phyloP scores from a whole-genome alignment of 2,113 vertebrate genomes.

The Tachuris rubrigastra region DNA sequence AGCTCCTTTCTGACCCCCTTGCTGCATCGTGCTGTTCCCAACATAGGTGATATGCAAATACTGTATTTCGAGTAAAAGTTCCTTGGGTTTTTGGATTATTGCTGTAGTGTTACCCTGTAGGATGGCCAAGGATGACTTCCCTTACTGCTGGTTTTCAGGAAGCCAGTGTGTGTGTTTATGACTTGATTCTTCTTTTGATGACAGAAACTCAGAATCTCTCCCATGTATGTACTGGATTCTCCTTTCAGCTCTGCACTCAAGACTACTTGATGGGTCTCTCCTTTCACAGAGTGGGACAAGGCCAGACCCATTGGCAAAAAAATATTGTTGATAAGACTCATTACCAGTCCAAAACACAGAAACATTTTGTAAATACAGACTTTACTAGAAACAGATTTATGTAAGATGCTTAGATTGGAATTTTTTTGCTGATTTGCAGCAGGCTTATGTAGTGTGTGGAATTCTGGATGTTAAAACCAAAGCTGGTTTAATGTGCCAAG shows the following conservation, averaged over 20 bases:
- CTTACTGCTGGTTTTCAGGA: not conserved
- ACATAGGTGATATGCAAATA: not conserved
- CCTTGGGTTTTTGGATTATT: not conserved
- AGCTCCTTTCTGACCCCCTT: not conserved
- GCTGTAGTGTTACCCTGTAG: not conserved
- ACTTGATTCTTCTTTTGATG: not conserved
- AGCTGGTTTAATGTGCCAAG: not conserved
- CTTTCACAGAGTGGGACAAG: not conserved
- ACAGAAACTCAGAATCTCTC: not conserved
- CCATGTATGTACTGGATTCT: not conserved
- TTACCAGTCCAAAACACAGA: not conserved
- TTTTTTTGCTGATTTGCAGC: slow-evolving; percentile 52
- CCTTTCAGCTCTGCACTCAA: not conserved
- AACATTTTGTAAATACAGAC: not conserved
- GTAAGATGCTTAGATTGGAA: slow-evolving; percentile 22
- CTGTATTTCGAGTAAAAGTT: not conserved
- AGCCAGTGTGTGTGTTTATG: not conserved
- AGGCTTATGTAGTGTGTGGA: not conserved
- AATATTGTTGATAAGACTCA: not conserved
- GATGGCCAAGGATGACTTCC: not conserved
- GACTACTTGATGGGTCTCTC: not conserved
- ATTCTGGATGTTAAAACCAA: not conserved
- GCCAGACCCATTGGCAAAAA: not conserved
- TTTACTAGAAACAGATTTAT: not conserved
- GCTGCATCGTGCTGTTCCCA: not conserved